These are phyloP conservation scores for Chaenocephalus aceratus DNA, from an alignment of 2,113 vertebrate species.

Conservation along the genomic window DNA sequence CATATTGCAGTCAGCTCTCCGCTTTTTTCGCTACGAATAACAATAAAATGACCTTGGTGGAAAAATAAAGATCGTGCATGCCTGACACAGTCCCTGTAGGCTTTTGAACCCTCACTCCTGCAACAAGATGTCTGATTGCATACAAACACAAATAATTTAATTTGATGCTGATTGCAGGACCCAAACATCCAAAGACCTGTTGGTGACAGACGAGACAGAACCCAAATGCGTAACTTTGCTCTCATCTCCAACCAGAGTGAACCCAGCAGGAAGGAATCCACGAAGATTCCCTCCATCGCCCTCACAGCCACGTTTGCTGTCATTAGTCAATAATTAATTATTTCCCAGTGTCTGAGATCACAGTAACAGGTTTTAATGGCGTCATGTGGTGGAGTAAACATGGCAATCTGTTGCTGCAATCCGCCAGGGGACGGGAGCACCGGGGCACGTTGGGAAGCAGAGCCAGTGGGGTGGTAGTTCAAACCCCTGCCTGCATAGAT, in stretches of 20 bases:
- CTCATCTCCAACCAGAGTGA: constrained; percentile 68
- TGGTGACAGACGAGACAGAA: constrained; percentile 76
- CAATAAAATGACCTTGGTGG: constrained; percentile 82
- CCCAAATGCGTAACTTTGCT: constrained; percentile 82
- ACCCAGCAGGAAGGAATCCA: constrained; percentile 62
- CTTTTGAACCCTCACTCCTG: constrained; percentile 34
- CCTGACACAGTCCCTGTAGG: constrained; percentile 47
- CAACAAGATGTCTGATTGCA: not conserved
- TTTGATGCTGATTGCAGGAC: constrained; percentile 40
- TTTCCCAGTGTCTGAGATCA: constrained; percentile 81
- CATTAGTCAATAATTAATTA: constrained; percentile 85
- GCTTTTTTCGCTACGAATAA: constrained; percentile 53
- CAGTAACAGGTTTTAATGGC: constrained; percentile 84
- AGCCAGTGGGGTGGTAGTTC: constrained; percentile 80
- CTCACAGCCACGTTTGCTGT: constrained; percentile 75
- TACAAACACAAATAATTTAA: constrained; percentile 18
- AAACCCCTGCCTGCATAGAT: constrained; percentile 67
- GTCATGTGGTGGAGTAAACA: constrained; percentile 85
- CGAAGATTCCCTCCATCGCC: constrained; percentile 59
- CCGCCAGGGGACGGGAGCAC: constrained; percentile 77
- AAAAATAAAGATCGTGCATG: constrained; percentile 66
- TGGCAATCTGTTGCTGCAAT: constrained; percentile 83
- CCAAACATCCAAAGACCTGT: constrained; percentile 75
- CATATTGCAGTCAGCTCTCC: constrained; percentile 32
- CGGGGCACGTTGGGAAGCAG: constrained; percentile 75